Evolutionary conservation across 2,113 vertebrate genomes (phyloP).

Genomic region (Puffinus mauretanicus): DNA sequence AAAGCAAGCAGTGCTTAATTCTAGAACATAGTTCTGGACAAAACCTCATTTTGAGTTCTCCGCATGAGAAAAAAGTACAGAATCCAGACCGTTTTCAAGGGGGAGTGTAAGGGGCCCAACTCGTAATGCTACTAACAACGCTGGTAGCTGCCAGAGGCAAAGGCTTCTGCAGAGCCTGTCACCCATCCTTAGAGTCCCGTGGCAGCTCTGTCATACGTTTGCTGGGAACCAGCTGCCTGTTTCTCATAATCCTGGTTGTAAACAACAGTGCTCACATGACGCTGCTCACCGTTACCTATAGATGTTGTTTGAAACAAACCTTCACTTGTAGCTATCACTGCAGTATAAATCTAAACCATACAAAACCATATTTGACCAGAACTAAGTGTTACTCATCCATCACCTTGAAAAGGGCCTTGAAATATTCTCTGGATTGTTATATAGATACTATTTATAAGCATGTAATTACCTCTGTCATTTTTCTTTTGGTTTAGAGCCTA

Average conservation of each 20-base stretch:
- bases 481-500: neutral
- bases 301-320: neutral
- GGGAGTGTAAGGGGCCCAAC: too few species aligned
- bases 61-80: rapidly evolving
- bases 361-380: neutral
- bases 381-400: neutral
- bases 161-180: neutral
- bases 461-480: neutral
- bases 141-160: neutral
- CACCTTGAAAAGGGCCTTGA: neutral
- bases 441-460: neutral
- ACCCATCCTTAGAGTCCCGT: neutral
- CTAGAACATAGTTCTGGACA: neutral
- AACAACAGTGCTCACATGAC: rapidly evolving
- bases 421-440: neutral
- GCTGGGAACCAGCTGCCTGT: neutral
- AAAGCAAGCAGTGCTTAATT: neutral
- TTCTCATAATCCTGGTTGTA: neutral
- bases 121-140: rapidly evolving
- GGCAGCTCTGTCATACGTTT: rapidly evolving
- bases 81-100: neutral
- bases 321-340: neutral
- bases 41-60: neutral
- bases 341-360: neutral
- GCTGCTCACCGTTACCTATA: neutral